These are phyloP conservation scores for Peromyscus eremicus DNA, from an alignment of 2,797 vertebrate species.

Conservation along the genomic window DNA sequence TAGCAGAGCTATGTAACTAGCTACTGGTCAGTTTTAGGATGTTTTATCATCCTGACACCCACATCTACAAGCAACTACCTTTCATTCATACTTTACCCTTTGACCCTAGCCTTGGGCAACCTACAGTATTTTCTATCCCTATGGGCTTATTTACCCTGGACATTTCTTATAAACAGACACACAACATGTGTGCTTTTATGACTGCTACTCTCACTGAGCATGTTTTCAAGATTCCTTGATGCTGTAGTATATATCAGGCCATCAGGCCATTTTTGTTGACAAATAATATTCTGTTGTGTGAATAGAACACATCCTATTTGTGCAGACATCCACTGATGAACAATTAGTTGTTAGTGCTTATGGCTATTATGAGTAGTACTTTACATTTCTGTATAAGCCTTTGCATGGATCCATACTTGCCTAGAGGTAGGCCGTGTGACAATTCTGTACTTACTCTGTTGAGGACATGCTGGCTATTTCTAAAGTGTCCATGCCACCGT, in stretches of 20 bases:
- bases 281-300: background rate
- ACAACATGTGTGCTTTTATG: background rate
- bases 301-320: background rate
- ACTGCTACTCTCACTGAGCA: background rate
- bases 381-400: background rate
- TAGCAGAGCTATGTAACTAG: background rate
- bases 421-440: background rate
- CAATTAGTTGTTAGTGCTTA: background rate
- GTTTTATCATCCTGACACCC: background rate
- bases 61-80: background rate
- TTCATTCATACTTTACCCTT: background rate
- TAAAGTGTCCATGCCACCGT: background rate
- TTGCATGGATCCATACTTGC: background rate
- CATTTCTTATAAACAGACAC: constrained; percentile 4
- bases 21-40: background rate
- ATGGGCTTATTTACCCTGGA: background rate
- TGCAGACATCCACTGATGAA: background rate
- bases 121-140: background rate
- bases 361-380: background rate
- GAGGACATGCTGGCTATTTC: background rate
- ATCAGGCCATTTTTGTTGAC: constrained; percentile 41
- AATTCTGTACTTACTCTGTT: background rate
- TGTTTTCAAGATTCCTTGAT: background rate
- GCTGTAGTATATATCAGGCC: background rate
- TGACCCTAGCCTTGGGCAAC: background rate